A percentile compares a stretch with the other conserved stretches of the same genome.
phyloP scores from a whole-genome alignment of 2,797 vertebrate genomes.

The Natrix natrix region DNA sequence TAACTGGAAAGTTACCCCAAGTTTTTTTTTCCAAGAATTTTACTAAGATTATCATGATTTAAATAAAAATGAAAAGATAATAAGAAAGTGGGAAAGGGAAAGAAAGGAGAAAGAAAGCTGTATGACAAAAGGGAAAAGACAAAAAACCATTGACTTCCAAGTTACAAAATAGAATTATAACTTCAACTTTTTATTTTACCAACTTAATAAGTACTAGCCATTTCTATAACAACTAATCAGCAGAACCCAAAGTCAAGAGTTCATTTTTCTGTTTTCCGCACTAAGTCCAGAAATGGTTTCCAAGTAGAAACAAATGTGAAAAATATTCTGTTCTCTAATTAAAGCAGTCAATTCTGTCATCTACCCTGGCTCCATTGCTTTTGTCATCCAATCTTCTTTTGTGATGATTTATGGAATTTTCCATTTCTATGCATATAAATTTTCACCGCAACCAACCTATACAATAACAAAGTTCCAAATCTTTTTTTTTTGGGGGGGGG shows the following conservation, averaged over 20 bases:
- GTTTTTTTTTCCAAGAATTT: background rate
- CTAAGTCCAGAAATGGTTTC: background rate
- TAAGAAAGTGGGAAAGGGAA: background rate
- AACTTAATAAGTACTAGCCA: background rate
- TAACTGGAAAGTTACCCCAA: background rate
- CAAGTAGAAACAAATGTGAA: background rate
- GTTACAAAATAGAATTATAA: background rate
- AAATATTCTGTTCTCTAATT: background rate
- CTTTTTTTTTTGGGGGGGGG: background rate
- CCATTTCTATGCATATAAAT: background rate
- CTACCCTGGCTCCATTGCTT: background rate
- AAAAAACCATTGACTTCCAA: background rate
- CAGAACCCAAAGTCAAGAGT: background rate
- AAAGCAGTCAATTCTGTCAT: background rate
- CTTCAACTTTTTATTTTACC: background rate
- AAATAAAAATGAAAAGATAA: background rate
- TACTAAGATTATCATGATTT: background rate
- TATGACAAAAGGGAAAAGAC: background rate
- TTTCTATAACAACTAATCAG: background rate
- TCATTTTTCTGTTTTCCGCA: background rate
- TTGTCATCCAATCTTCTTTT: background rate
- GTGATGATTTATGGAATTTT: background rate
- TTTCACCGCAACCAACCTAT: background rate
- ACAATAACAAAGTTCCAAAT: background rate
- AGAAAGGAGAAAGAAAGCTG: background rate